phyloP scores from a whole-genome alignment of 2,888 invertebrate genomes.

The Copidosoma aretas region DNA sequence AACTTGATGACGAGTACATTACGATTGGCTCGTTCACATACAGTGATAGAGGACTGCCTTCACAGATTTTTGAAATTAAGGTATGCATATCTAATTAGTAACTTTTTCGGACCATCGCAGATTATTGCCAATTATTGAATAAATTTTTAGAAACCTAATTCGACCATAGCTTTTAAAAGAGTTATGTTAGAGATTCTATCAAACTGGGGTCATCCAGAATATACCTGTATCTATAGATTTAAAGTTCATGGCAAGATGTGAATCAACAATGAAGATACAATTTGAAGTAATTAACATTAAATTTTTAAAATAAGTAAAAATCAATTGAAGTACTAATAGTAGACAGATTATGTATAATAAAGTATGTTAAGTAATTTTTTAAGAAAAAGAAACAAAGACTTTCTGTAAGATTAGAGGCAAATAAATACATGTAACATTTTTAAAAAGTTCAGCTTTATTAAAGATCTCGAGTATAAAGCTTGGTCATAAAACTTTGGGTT shows the following conservation, averaged over 20 bases:
- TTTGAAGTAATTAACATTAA: not conserved
- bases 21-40: conserved; percentile 48
- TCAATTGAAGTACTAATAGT: too few relatives aligned
- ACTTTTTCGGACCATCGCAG: not conserved
- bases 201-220: conserved; percentile 53
- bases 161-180: conserved; percentile 45
- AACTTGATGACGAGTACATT: conserved; percentile 42
- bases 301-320: not conserved
- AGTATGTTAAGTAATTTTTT: not conserved
- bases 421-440: conserved; percentile 6
- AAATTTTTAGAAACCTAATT: conserved; percentile 44
- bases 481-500: conserved; percentile 36
- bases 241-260: conserved; percentile 51
- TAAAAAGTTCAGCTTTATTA: conserved; percentile 47
- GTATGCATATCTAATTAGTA: conserved; percentile 38
- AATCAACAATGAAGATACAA: not conserved
- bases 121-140: not conserved
- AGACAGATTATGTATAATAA: not conserved
- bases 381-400: conserved; percentile 9
- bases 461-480: conserved; percentile 47
- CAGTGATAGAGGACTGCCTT: conserved; percentile 45
- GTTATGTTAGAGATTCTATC: conserved; percentile 51
- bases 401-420: not conserved
- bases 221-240: conserved; percentile 55
- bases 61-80: conserved; percentile 50